Percentiles rank a stretch among this genome's conserved stretches.
These are phyloP conservation scores for Plemyria rubiginata DNA, from an alignment of 2,888 invertebrate genomes.

Conservation along the genomic window DNA sequence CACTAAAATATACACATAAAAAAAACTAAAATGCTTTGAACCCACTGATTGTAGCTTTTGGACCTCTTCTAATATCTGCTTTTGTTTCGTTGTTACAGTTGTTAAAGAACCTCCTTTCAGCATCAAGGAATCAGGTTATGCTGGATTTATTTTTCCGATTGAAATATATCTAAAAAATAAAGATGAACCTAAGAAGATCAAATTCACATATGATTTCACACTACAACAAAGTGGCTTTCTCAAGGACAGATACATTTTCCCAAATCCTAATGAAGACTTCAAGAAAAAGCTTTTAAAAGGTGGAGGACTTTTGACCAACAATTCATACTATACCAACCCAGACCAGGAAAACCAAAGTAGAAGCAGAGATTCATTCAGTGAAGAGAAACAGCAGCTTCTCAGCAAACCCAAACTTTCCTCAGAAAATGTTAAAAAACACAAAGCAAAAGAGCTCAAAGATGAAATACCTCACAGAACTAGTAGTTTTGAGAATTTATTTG, in stretches of 20 bases:
- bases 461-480: slow-evolving; percentile 84
- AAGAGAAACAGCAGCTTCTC: slow-evolving; percentile 86
- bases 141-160: slow-evolving; percentile 95
- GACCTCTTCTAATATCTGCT: neutral
- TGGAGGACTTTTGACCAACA: slow-evolving; percentile 87
- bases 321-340: slow-evolving; percentile 77
- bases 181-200: slow-evolving; percentile 94
- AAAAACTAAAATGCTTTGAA: too few species aligned
- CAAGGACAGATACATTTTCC: slow-evolving; percentile 93
- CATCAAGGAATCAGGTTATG: slow-evolving; percentile 97
- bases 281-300: slow-evolving; percentile 93
- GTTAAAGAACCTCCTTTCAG: slow-evolving; percentile 96
- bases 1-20: too few species aligned
- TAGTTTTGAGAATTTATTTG: slow-evolving; percentile 92
- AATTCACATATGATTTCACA: slow-evolving; percentile 93
- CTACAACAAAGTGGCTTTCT: slow-evolving; percentile 91
- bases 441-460: slow-evolving; percentile 83
- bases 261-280: slow-evolving; percentile 95
- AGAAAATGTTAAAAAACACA: slow-evolving; percentile 85
- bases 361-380: slow-evolving; percentile 83
- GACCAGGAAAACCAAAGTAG: slow-evolving; percentile 85
- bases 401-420: slow-evolving; percentile 89
- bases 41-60: neutral
- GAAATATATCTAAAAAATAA: slow-evolving; percentile 95
- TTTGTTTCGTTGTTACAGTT: slow-evolving; percentile 84